phyloP scores from a whole-genome alignment of 2,888 invertebrate genomes.

The Pristionchus japonicus region DNA sequence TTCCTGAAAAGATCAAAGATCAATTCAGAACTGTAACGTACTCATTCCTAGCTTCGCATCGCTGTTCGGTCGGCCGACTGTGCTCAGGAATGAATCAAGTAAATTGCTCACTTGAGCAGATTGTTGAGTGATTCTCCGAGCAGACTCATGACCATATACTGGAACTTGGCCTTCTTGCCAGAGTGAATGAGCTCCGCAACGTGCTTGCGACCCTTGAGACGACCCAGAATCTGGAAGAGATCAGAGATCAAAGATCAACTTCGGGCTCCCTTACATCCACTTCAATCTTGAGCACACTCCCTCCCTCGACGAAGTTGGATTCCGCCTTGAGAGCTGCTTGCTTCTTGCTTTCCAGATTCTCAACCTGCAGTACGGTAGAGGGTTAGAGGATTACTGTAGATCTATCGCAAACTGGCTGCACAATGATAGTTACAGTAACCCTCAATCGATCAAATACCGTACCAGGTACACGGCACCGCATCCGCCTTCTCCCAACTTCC shows the following conservation, averaged over 20 bases:
- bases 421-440: neutral
- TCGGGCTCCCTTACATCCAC: constrained; percentile 28
- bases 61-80: neutral
- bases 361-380: neutral
- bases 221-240: constrained; percentile 39
- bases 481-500: constrained; percentile 46
- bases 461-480: constrained; percentile 47
- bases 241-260: constrained; percentile 26
- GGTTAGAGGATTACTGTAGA: neutral
- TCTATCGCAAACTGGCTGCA: neutral
- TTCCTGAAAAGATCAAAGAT: constrained; percentile 44
- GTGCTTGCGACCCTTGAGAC: constrained; percentile 52
- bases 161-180: constrained; percentile 56
- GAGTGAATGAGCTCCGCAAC: constrained; percentile 54
- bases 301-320: constrained; percentile 47
- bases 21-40: neutral
- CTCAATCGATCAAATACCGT: neutral
- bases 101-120: constrained; percentile 44
- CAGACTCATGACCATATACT: constrained; percentile 70
- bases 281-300: constrained; percentile 47
- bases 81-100: neutral
- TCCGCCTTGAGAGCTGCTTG: constrained; percentile 46
- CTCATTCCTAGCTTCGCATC: neutral
- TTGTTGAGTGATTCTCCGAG: constrained; percentile 62
- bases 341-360: constrained; percentile 6